Evolutionary conservation across 2,113 vertebrate genomes (phyloP), one percentile per base, ranked within the genome.

Genomic region (Brachyistius frenatus): DNA sequence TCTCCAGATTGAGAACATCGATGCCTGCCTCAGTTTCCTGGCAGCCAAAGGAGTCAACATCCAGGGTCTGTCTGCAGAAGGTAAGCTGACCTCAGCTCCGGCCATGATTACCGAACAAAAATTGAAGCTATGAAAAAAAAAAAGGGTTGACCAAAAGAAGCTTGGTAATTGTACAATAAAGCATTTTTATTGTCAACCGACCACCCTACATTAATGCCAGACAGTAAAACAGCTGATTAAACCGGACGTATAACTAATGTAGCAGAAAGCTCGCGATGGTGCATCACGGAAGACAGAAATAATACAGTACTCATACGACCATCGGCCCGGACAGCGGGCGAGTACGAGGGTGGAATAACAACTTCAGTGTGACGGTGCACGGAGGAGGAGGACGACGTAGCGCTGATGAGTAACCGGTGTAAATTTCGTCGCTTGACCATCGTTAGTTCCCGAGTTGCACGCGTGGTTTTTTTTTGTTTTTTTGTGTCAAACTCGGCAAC

Each of bases 31-130:
- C 93, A 96, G 96, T 94, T 99, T 99, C 94, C 94, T 99, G 95
- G 98, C 97, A 94, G 97, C 97, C 35, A 99, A 98, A 94, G 98
- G 98, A 85, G 97, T 99, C 86, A 99, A 99, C 94, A 99, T 98
- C 93, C 98, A 99, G 94, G 98, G 98, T 79, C 95, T 99, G 90
- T 99, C 97, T 92, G 96, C 98, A 62, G 98, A 99, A 95, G 98
- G 98, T 99, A 93, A 97, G 94, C 90, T 56, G 47, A 23, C 46
- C 63, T 8, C 15, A 61, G 3, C 14, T 72, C 57, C 14, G 49
- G 53, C 37, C 10, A 31, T 4, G 5, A 15, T 41, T 47, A 16
- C 30, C 55, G 7, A 63, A 56, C 47, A 16, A 15, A 23, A 50
- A 50, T 13, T 4, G 9, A 44, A 11, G 41, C 10, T 44, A 13